Evolutionary conservation across 2,797 vertebrate species (phyloP).

Genomic region (Paramormyrops hopkinsi): DNA sequence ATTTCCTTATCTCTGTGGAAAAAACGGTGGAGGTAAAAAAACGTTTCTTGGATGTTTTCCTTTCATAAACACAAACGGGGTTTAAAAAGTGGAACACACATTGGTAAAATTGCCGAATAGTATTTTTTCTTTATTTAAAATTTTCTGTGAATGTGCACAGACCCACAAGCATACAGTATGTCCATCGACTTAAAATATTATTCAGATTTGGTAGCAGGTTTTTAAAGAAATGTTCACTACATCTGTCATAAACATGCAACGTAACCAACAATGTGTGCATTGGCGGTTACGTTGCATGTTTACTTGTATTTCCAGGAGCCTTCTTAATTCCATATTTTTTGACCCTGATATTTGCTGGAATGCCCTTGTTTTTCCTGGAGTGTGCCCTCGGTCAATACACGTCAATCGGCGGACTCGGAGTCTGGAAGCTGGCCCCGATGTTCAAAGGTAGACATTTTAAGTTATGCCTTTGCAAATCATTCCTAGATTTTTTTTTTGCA

Average conservation of each 20-base stretch:
- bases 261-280: background rate
- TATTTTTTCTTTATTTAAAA: background rate
- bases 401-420: slow-evolving; percentile 93
- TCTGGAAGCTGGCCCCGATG: slow-evolving; percentile 96
- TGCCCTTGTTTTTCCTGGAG: slow-evolving; percentile 93
- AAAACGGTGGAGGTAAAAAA: slow-evolving; percentile 91
- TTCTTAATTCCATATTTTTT: slow-evolving; percentile 99
- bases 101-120: background rate
- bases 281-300: slow-evolving; percentile 36
- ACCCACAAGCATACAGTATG: background rate
- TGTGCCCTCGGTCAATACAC: slow-evolving; percentile 93
- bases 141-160: slow-evolving; percentile 27
- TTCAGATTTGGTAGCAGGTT: slow-evolving; percentile 22
- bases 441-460: slow-evolving; percentile 84
- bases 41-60: slow-evolving; percentile 43
- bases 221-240: slow-evolving; percentile 35
- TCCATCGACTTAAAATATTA: background rate
- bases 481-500: background rate
- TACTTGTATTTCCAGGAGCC: slow-evolving; percentile 67
- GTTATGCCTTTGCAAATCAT: background rate
- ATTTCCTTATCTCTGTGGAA: slow-evolving; percentile 97
- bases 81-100: slow-evolving; percentile 10
- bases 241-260: background rate
- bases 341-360: slow-evolving; percentile 95
- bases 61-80: slow-evolving; percentile 26